A percentile compares a stretch with the other conserved stretches of the same genome.
Evolutionary conservation across 2,797 vertebrate genomes (phyloP).

Genomic region (Rhinoraja longicauda): DNA sequence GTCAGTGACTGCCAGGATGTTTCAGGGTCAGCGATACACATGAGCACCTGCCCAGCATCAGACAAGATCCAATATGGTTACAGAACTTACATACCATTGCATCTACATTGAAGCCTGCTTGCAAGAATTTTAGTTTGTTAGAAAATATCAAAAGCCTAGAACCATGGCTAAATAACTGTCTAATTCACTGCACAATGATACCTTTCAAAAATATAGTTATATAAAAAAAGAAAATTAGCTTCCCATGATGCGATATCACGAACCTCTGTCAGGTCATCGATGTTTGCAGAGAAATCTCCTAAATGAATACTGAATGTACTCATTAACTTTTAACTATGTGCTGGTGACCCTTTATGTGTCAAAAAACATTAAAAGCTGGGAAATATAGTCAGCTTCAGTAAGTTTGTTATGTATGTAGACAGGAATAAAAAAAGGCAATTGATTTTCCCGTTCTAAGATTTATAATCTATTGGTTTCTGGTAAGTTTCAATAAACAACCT

Average conservation of each 20-base stretch:
- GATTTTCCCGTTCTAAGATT: not conserved
- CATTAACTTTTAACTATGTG: not conserved
- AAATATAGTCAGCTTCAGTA: not conserved
- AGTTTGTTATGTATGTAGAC: not conserved
- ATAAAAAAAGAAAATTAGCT: not conserved
- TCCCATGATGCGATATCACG: not conserved
- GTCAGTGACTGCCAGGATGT: no score
- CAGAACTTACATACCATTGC: not conserved
- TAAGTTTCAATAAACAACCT: not conserved
- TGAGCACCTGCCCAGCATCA: not conserved
- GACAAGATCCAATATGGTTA: not conserved
- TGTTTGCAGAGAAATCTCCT: not conserved
- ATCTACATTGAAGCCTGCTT: not conserved
- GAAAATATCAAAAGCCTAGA: not conserved
- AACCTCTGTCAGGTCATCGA: not conserved
- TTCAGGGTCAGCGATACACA: no score
- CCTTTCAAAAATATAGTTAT: not conserved
- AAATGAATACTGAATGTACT: not conserved
- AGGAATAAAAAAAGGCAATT: not conserved
- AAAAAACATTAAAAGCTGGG: not conserved
- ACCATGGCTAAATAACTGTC: not conserved
- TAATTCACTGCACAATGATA: slow-evolving; percentile 8
- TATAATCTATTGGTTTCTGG: not conserved
- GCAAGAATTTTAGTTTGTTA: not conserved
- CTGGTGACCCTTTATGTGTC: not conserved